Base-by-base conservation (phyloP, 2,888 invertebrate species). In the Chymomyza caudatula region DNA sequence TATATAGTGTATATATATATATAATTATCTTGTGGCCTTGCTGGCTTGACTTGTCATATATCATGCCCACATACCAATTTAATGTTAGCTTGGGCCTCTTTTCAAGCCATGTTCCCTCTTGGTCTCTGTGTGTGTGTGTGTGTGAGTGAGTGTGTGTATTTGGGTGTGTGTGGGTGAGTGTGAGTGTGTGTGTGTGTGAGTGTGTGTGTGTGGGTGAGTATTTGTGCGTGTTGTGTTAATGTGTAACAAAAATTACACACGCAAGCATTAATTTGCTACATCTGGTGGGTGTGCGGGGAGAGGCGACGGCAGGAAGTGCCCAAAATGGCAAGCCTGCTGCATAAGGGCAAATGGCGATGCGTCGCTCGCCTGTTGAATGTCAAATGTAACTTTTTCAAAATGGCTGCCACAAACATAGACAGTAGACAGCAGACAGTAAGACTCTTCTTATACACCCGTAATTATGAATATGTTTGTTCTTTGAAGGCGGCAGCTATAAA, bases 341-440 rank as follows among this genome's bases (percentile, higher is more conserved):
- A 11, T 25, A 23, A 23, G 23, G 25, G 57, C 70, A 76, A 80
- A 81, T 80, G 78, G 73, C 82, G 82, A 80, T 79, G 75, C 73
- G 71, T 71, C 15, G 23, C 8, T 23, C 19, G 59, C 82, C 82
- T 80, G 82, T 80, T 80, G 79, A 81, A 80, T 80, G 75, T 68
- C 71, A 71, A 65, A 69, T 60, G 69, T 69, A 65, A 71, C 68
- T 56, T 55, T 49, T 15, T 23, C 13, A 5, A 20, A 51, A 51
- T 11, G 11, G 6, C 17, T 51, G 8, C 4, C 25, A 52, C 15
- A 6, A 2, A 52, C 19, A 52, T 6, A 20, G 23, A 23, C 4
- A 23, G 11, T 22, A 11, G 51, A 49, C 13, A 20, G 20, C 51
- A 23, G 44, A 13, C 67, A 59, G 59, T 11, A 68, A 47, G 47